Evolutionary conservation across 2,888 invertebrate species (phyloP), one percentile per base, ranked within the genome.

Genomic region (Caradrina clavipalpis): DNA sequence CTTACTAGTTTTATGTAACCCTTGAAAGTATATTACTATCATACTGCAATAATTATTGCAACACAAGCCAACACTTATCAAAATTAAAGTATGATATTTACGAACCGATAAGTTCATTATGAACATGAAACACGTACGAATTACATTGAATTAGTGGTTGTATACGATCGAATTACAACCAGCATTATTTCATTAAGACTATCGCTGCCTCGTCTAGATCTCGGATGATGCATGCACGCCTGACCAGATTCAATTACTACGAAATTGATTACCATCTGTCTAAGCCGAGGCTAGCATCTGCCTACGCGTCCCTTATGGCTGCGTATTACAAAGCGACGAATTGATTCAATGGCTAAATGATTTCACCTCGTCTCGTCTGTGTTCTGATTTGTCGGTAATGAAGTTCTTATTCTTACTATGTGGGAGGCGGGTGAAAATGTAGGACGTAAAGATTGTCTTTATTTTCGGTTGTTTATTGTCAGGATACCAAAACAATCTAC

Each of bases 221-320:
- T 86, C 84, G 87, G 88, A 91, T 91, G 88, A 90, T 90, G 90
- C 87, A 90, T 90, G 89, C 87, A 88, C 90, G 91, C 87, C 84
- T 89, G 89, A 88, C 90, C 90, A 89, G 90, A 94, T 95, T 93
- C 93, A 94, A 95, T 95, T 93, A 94, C 91, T 88, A 86, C 85
- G 83, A 86, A 93, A 94, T 93, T 92, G 92, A 94, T 94, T 93
- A 91, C 90, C 85, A 87, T 90, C 89, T 88, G 90, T 85, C 90
- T 92, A 89, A 91, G 89, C 90, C 85, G 83, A 80, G 87, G 87
- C 85, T 86, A 89, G 83, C 81, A 85, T 89, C 86, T 88, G 87
- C 85, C 80, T 81, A 85, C 78, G 75, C 78, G 58, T 75, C 65
- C 75, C 73, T 72, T 64, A 71, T 35, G 64, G 51, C 35, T 35